Conservation (phyloP, 1,140 invertebrate genomes). For the Propsilocerus akamusi region DNA sequence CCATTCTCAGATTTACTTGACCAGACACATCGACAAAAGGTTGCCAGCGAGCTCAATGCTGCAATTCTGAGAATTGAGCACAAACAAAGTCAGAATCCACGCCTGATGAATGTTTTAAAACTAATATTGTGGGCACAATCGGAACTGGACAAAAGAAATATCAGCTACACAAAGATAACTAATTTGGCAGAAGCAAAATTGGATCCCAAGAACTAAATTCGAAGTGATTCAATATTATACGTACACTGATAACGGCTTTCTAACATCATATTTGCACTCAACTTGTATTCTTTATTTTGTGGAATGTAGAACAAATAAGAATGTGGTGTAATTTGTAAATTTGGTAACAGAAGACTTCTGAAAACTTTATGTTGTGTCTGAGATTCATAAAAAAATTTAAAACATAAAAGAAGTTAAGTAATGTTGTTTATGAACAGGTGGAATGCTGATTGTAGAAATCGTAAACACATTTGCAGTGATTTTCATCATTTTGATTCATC, state of each 20-base stretch:
- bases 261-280: no score
- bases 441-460: background rate
- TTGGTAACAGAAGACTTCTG: no score
- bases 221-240: no score
- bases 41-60: constrained; percentile 92
- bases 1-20: constrained; percentile 92
- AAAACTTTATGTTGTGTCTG: no score
- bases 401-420: no score
- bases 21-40: constrained; percentile 83
- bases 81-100: constrained; percentile 69
- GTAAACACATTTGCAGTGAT: background rate
- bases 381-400: no score
- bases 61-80: constrained; percentile 87
- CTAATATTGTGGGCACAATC: constrained; percentile 90
- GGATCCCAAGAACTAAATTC: constrained; percentile 32
- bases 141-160: constrained; percentile 84
- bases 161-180: constrained; percentile 84
- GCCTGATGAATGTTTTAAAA: constrained; percentile 79
- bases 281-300: no score
- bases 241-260: no score
- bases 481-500: background rate
- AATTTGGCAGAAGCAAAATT: constrained; percentile 66
- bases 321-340: no score
- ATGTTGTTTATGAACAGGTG: background rate
- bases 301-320: no score